phyloP scores from a whole-genome alignment of 2,888 invertebrate genomes.

The Agrochola lychnidis region DNA sequence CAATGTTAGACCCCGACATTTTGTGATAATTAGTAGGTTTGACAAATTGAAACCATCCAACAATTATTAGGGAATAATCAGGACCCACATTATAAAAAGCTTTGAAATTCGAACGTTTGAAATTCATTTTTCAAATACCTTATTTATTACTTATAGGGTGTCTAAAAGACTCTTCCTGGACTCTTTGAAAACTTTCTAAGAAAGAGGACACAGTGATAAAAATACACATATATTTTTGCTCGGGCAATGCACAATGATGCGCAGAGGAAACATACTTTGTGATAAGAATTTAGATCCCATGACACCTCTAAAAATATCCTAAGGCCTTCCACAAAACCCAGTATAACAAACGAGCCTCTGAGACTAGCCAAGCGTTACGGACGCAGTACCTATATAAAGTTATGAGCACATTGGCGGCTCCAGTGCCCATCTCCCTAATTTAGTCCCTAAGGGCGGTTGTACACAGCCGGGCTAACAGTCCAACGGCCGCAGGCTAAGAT shows the following conservation, averaged over 20 bases:
- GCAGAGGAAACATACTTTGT: neutral
- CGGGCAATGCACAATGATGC: neutral
- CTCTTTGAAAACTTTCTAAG: neutral
- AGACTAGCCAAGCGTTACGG: constrained; percentile 19
- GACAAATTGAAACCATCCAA: too few relatives aligned
- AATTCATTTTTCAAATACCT: too few relatives aligned
- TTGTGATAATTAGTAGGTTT: too few relatives aligned
- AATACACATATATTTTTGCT: neutral
- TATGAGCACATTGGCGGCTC: constrained; percentile 31
- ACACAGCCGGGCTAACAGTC: constrained; percentile 8
- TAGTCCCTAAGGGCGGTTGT: constrained; percentile 26
- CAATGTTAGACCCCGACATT: neutral
- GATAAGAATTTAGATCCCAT: neutral
- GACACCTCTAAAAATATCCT: neutral
- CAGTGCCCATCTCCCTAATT: constrained; percentile 23
- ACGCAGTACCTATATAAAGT: constrained; percentile 29
- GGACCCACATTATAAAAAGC: too few relatives aligned
- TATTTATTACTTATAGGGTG: too few relatives aligned
- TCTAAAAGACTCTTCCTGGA: neutral
- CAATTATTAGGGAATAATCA: too few relatives aligned
- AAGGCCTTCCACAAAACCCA: constrained; percentile 9
- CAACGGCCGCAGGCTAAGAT: neutral
- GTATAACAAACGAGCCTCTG: constrained; percentile 23
- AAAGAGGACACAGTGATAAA: neutral
- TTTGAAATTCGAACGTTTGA: too few relatives aligned